Evolutionary conservation across 1,140 invertebrate species (phyloP).

Genomic region (Pogonomyrmex californicus): DNA sequence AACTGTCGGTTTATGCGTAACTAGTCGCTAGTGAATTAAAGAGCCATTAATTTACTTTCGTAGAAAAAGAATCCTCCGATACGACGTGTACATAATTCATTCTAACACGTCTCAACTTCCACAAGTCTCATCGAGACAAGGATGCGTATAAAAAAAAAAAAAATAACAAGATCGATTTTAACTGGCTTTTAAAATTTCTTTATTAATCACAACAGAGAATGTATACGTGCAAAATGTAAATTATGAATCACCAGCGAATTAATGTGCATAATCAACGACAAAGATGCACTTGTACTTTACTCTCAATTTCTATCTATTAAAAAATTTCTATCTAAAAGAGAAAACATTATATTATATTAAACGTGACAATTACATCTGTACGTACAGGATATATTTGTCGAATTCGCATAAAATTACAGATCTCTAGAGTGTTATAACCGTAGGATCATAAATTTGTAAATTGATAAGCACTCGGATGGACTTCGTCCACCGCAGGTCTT

Average conservation of each 20-base stretch:
- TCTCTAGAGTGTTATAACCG: background rate
- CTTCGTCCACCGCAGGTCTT: background rate
- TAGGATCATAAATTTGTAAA: constrained; percentile 1
- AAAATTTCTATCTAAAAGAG: background rate
- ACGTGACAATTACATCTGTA: background rate
- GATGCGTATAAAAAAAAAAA: background rate
- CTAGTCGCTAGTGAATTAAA: constrained; percentile 20
- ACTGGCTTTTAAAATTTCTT: constrained; percentile 17
- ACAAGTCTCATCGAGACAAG: background rate
- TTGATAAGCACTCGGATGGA: background rate
- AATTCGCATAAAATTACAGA: background rate
- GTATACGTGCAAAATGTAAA: background rate
- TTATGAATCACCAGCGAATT: constrained; percentile 5
- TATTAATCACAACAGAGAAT: background rate
- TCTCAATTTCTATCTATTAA: background rate
- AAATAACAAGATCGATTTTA: background rate
- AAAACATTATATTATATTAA: background rate
- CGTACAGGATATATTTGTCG: background rate
- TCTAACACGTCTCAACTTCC: background rate
- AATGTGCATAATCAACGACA: constrained; percentile 32
- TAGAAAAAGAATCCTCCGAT: constrained; percentile 27
- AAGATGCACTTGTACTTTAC: background rate
- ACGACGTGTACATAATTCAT: constrained; percentile 40
- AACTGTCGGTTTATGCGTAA: constrained; percentile 61
- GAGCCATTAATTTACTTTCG: constrained; percentile 50